Evolutionary conservation across 2,888 invertebrate species (phyloP).

Genomic region (Oxyteleia sp.): DNA sequence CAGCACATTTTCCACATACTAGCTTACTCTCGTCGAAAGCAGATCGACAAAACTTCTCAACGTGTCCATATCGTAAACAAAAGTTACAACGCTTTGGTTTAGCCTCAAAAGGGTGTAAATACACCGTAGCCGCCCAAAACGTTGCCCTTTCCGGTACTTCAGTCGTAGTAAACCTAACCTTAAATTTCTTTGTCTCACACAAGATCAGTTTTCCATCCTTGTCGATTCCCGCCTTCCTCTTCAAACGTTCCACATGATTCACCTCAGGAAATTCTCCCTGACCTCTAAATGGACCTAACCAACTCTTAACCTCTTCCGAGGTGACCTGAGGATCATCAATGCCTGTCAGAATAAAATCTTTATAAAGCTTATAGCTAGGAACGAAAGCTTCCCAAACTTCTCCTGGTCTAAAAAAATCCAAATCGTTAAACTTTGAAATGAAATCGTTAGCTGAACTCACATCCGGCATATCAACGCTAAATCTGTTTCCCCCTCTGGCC

Average conservation of each 20-base stretch:
- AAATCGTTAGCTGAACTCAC: slow-evolving; percentile 11
- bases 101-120: slow-evolving; percentile 14
- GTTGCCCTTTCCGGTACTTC: slow-evolving; percentile 19
- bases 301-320: background rate
- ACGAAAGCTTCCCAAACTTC: slow-evolving; percentile 9
- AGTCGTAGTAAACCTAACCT: slow-evolving; percentile 20
- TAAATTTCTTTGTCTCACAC: slow-evolving; percentile 9
- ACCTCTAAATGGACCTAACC: slow-evolving; percentile 1
- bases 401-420: background rate
- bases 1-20: background rate
- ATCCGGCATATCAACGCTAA: no score
- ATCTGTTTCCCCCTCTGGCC: no score
- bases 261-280: background rate
- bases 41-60: slow-evolving; percentile 18
- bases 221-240: no score
- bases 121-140: slow-evolving; percentile 7
- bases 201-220: background rate
- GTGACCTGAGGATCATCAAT: slow-evolving; percentile 1
- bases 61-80: slow-evolving; percentile 16
- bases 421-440: background rate
- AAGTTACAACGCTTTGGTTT: slow-evolving; percentile 11
- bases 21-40: no score
- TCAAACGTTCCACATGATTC: slow-evolving; percentile 7
- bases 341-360: slow-evolving; percentile 8
- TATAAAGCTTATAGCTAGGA: slow-evolving; percentile 1